Evolutionary conservation across 2,888 invertebrate species (phyloP), one percentile per base, ranked within the genome.

Genomic region (Drosophila nr. perissopoda): DNA sequence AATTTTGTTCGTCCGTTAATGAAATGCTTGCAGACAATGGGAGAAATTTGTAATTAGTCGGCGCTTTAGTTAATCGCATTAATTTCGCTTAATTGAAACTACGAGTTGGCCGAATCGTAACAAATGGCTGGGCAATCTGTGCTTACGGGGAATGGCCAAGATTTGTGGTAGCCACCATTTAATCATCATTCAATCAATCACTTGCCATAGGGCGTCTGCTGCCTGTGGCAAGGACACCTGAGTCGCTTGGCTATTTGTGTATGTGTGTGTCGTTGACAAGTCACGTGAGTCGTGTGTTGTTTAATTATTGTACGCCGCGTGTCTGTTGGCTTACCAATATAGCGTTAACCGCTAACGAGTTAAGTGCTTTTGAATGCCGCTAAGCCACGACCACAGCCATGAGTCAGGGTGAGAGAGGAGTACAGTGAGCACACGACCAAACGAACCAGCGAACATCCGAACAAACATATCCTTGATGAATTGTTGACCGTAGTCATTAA

Each of bases 401-500:
- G 18, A 2, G 49, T 16, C 42, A 4, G 18, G 34, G 21, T 4
- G 57, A 29, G n/a, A 21, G 13, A n/a, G 18, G 45, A 13, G 45
- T 18, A 58, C 21, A 25, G 54, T 52, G 48, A 29, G 51, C n/a
- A 63, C 18, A 27, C 52, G 38, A 53, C 40, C 62, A 36, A 57
- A 59, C 21, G 45, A 25, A 16, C 16, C 60, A 33, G 52, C 45
- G 69, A 25, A 25, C 45, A 25, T 25, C 16, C 25, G 27, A 45
- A 45, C 65, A 78, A 86, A 85, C 76, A 79, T 76, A 69, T 87
- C 68, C 83, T 73, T 81, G 88, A 89, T 83, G 88, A 85, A 85
- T 85, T 89, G 88, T 81, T 89, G 90, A 85, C 89, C 87, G 87
- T 75, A 89, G 79, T 83, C 84, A 89, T 89, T 85, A 85, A 89